These are phyloP conservation scores for Eunapius fragilis DNA, from an alignment of 37 sponge, comb jelly and placozoan species.

Conservation along the genomic window DNA sequence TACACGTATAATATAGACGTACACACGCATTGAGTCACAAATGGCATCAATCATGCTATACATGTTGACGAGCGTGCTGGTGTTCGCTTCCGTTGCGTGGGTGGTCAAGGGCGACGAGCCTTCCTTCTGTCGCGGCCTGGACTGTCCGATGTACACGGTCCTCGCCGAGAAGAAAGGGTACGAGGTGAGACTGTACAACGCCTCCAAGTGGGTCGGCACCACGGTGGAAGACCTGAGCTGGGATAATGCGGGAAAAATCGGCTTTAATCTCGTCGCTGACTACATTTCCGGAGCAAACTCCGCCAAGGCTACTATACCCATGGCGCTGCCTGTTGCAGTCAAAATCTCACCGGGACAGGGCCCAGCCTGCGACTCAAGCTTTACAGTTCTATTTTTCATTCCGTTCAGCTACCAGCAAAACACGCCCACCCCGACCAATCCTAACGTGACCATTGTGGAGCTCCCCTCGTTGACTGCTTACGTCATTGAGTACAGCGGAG, in stretches of 20 bases:
- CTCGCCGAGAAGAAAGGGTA: constrained; percentile 1
- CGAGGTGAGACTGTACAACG: constrained; percentile 18
- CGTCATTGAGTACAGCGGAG: constrained; percentile 17
- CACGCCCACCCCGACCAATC: constrained; percentile 20
- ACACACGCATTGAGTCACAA: no score
- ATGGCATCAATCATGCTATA: no score
- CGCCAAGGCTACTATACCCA: constrained; percentile 10
- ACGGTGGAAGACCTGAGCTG: not conserved
- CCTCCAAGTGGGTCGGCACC: constrained; percentile 42
- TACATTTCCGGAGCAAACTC: constrained; percentile 26
- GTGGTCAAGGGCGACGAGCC: not conserved
- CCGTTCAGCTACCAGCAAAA: constrained; percentile 26
- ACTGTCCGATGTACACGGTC: not conserved
- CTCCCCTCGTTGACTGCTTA: constrained; percentile 29
- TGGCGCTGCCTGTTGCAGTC: constrained; percentile 25
- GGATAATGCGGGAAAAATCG: constrained; percentile 5
- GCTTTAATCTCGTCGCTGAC: not conserved
- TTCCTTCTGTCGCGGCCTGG: not conserved
- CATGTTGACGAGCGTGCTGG: not conserved
- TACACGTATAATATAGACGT: not conserved
- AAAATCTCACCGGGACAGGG: constrained; percentile 20
- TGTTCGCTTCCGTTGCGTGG: not conserved
- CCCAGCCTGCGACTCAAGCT: constrained; percentile 8
- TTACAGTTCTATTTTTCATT: constrained; percentile 32
- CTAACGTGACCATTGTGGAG: not conserved